Base-by-base conservation (phyloP, 2,888 invertebrate genomes). In the Drosophila helvetica region DNA sequence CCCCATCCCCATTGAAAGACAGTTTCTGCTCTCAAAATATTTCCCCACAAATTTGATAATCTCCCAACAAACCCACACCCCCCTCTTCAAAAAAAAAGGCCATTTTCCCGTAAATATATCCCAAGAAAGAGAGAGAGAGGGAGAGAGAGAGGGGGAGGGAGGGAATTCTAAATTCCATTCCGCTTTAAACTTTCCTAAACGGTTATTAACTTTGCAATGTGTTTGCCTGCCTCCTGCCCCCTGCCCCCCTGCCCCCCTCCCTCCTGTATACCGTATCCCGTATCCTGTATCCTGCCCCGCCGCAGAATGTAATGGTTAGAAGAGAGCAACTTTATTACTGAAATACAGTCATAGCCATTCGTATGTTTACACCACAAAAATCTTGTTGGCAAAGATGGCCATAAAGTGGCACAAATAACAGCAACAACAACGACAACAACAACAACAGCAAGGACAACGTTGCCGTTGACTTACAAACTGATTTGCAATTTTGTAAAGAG, bases 401-500 rank as follows among this genome's bases (percentile, higher is more conserved):
- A 22, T 30, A 55, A 57, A 62, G 66, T 54, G 53, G 19, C 72
- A 57, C 38, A 51, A 53, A 47, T 54, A 46, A 43, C 30, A 30
- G 3, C 54, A 22, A 51, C 43, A 46, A 18, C 25, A 54, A 18
- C 30, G 42, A 18, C 25, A 54, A 18, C 30, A 54, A 56, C 62
- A 63, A 53, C 65, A 43, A 6, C 50, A 33, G 18, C 45, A 45
- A 72, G 71, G 75, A 88, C 75, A 80, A 78, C 30, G 81, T 77
- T 84, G 87, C 80, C 87, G 81, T 72, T 87, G 87, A 77, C 77
- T 89, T 85, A 79, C 77, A 81, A 85, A 89, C 85, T 85, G 88
- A 85, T 85, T 85, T 85, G 87, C 89, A 84, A 89, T 85, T 85
- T 85, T 78, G 79, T 81, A 87, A 87, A 85, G 77, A 85, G 71